Base-by-base conservation (phyloP, 92 coral and sea anemone species). In the Siderastrea radians region DNA sequence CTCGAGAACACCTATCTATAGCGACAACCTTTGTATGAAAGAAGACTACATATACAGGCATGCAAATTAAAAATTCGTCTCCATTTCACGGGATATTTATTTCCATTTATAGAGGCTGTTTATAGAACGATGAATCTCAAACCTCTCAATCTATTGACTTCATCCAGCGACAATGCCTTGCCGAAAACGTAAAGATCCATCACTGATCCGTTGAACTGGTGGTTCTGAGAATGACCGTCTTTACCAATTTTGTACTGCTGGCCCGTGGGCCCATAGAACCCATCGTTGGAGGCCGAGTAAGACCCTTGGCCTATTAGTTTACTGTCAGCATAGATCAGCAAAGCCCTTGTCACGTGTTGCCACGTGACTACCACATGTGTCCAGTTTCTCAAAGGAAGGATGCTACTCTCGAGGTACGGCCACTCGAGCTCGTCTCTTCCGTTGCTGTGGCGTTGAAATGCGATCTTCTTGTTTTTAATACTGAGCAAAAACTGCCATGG, bases 181-280 rank as follows among this genome's bases (percentile, higher is more conserved):
- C 84, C 87, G 71, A 82, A 70, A 12, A 82, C 79, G 11, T 70
- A 82, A 9, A 82, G 71, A 46, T 82, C 87, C 79, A 71, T 71
- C 79, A 82, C 61, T 8, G 79, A 82, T 46, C 87, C 87, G 10
- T 82, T 12, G 58, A 82, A 82, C 48, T 82, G 87, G 11, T 82
- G 79, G 26, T 64, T 11, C 38, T 26, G 1, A 48, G 10, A 1
- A 38, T 71, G 68, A 3, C 55, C 69, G 54, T 71, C 87, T 1
- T 58, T n/a, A 13, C 87, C 87, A 46, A 82, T 58, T 55, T 13
- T 48, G 79, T 82, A 82, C 17, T 4, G 57, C 5, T 57, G 1
- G 14, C 79, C 79, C 2, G 78, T 70, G 58, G 87, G 52, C 7
- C 3, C 2, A 15, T 2, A 55, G 49, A 80, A 80, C 49, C 19